A percentile compares a stretch with the other conserved stretches of the same genome.
Evolutionary conservation across 2,888 invertebrate genomes (phyloP).

Genomic region (Sericinus montela): DNA sequence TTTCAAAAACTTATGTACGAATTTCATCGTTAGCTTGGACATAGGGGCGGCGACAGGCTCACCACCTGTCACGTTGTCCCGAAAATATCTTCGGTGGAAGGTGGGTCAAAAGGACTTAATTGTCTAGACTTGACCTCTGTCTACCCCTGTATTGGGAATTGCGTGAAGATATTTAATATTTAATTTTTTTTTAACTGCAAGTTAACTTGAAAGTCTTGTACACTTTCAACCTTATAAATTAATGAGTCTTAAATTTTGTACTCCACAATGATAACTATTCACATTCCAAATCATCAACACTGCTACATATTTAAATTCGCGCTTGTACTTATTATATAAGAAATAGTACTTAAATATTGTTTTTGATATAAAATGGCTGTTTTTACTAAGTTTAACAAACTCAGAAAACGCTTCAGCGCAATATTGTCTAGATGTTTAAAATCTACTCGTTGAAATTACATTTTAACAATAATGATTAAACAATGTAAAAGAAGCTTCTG

Average conservation of each 20-base stretch:
- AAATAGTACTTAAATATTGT: constrained; percentile 17
- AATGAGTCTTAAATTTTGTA: neutral
- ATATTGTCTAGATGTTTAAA: constrained; percentile 20
- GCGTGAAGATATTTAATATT: too few relatives aligned
- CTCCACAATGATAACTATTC: constrained; percentile 30
- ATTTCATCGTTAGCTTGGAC: too few relatives aligned
- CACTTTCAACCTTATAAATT: neutral
- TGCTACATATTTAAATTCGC: neutral
- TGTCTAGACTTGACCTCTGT: too few relatives aligned
- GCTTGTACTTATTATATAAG: constrained; percentile 11
- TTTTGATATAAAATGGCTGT: neutral
- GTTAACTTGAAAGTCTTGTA: too few relatives aligned
- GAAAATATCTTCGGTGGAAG: too few relatives aligned
- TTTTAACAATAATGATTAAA: constrained; percentile 14
- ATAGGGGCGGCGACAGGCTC: too few relatives aligned
- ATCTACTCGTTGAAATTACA: constrained; percentile 24
- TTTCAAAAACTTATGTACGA: too few relatives aligned
- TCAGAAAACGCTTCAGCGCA: neutral
- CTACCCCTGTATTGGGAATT: too few relatives aligned
- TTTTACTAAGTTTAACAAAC: neutral
- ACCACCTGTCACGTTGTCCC: too few relatives aligned
- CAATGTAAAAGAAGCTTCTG: constrained; percentile 16
- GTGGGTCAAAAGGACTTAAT: too few relatives aligned
- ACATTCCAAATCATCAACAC: constrained; percentile 27
- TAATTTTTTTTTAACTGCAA: too few relatives aligned